These are phyloP conservation scores for Tragelaphus buxtoni DNA, from an alignment of 2,113 vertebrate species.

Conservation along the genomic window DNA sequence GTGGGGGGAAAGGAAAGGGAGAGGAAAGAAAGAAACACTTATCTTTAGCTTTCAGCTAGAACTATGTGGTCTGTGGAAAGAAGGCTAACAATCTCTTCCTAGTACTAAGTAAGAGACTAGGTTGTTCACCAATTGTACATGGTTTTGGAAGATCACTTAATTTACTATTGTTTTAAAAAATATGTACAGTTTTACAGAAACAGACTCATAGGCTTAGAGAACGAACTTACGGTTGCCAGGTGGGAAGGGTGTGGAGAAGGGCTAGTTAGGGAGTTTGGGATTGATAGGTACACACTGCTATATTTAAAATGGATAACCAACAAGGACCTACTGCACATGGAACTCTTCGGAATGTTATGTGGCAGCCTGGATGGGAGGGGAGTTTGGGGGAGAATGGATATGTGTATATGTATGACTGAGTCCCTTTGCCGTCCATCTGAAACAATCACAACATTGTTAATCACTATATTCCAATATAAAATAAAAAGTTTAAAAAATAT, in stretches of 20 bases:
- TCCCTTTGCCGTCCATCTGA: not conserved
- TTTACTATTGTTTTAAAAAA: not conserved
- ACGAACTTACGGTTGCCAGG: not conserved
- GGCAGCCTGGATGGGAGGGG: not conserved
- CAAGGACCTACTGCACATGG: not conserved
- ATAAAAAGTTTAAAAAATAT: not conserved
- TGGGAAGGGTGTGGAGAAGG: not conserved
- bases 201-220: not conserved
- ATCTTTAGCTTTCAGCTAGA: not conserved
- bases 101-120: not conserved
- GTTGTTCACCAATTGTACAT: not conserved
- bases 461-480: not conserved
- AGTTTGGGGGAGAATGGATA: not conserved
- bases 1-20: not conserved
- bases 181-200: not conserved
- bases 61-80: not conserved
- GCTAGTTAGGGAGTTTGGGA: not conserved
- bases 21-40: not conserved
- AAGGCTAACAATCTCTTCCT: not conserved
- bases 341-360: not conserved
- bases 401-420: not conserved
- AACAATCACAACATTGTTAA: not conserved
- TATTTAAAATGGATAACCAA: not conserved
- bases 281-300: not conserved
- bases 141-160: not conserved